Conservation (phyloP, 2,113 vertebrate genomes). For the Spermophilus dauricus region DNA sequence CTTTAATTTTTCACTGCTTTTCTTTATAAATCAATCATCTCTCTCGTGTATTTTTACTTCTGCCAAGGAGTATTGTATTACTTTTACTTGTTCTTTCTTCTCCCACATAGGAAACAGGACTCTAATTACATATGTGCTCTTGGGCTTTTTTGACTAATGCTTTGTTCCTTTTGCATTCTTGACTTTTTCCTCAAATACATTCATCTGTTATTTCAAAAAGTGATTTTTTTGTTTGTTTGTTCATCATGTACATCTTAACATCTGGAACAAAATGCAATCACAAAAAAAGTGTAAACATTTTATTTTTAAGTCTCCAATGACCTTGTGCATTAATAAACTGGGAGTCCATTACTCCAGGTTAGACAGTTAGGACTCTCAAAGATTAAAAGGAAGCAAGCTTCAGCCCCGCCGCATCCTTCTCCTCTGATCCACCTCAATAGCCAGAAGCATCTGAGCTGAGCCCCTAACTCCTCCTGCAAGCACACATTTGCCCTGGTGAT, state of each 20-base stretch:
- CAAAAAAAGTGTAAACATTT: not conserved
- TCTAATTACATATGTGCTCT: not conserved
- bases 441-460: not conserved
- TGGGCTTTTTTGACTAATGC: not conserved
- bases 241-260: not conserved
- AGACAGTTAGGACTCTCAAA: not conserved
- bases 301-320: not conserved
- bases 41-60: not conserved
- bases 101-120: not conserved
- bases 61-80: not conserved
- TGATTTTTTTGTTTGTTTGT: not conserved
- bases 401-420: not conserved
- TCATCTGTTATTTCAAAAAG: not conserved
- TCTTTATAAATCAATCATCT: not conserved
- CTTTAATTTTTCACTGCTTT: not conserved
- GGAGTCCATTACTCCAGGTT: not conserved
- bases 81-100: not conserved
- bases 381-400: not conserved
- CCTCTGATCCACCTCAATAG: not conserved
- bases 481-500: not conserved
- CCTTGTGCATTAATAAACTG: not conserved
- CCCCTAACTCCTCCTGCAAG: not conserved
- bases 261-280: not conserved
- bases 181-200: not conserved
- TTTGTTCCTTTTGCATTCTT: slow-evolving; percentile 19